phyloP scores from a whole-genome alignment of 2,888 invertebrate genomes.

The Calephelis perditalis region DNA sequence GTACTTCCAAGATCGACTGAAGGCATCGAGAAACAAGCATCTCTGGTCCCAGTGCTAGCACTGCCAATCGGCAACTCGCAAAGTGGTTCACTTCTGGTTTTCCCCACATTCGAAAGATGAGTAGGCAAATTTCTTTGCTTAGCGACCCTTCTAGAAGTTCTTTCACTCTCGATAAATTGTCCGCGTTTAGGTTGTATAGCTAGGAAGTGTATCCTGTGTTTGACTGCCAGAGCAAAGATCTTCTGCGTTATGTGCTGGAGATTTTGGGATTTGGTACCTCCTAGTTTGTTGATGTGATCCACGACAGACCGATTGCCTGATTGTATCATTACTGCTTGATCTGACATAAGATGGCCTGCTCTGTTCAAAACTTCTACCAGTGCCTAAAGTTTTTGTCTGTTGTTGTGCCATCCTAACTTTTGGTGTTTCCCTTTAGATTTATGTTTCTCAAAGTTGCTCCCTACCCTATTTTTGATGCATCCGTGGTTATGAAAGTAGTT shows the following conservation, averaged over 20 bases:
- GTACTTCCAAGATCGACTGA: conserved; percentile 22
- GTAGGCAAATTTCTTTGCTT: conserved; percentile 11
- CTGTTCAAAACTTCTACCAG: too few relatives aligned
- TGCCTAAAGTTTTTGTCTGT: not conserved
- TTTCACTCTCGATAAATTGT: conserved; percentile 17
- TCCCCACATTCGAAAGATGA: conserved; percentile 1
- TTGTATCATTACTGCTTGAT: conserved; percentile 15
- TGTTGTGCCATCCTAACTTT: not conserved
- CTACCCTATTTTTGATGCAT: too few relatives aligned
- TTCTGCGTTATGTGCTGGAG: not conserved
- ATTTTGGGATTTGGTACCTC: conserved; percentile 20
- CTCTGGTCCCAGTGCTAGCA: conserved; percentile 14
- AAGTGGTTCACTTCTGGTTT: too few relatives aligned
- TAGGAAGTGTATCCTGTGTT: conserved; percentile 15
- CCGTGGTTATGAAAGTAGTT: too few relatives aligned
- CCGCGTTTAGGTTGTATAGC: conserved; percentile 22
- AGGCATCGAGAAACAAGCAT: conserved; percentile 20
- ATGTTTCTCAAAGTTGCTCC: too few relatives aligned
- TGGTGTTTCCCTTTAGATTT: too few relatives aligned
- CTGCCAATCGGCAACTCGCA: too few relatives aligned
- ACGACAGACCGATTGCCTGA: conserved; percentile 24
- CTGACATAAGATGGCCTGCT: not conserved
- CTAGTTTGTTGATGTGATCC: conserved; percentile 23
- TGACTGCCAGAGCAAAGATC: conserved; percentile 20
- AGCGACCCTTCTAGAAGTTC: conserved; percentile 22